phyloP scores from a whole-genome alignment of 2,888 invertebrate species.

The Hypsopygia costalis region DNA sequence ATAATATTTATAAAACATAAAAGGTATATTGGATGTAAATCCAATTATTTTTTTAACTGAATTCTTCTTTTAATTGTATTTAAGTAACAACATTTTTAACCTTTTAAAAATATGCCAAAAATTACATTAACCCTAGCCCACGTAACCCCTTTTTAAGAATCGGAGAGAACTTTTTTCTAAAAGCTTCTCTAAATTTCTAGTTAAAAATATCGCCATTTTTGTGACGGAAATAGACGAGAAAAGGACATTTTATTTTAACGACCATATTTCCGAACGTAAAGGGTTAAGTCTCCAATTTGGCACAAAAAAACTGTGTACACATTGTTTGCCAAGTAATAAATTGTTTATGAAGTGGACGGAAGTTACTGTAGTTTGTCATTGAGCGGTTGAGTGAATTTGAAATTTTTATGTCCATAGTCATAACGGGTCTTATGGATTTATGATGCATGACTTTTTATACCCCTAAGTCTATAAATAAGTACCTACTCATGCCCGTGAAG shows the following conservation, averaged over 20 bases:
- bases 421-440: not conserved
- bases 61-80: not conserved
- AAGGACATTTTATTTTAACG: too few species aligned
- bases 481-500: too few species aligned
- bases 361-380: not conserved
- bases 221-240: too few species aligned
- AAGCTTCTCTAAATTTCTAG: too few species aligned
- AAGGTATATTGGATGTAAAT: not conserved
- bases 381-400: slow-evolving; percentile 1
- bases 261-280: too few species aligned
- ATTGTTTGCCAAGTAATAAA: slow-evolving; percentile 6
- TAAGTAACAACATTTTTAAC: not conserved
- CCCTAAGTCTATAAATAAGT: too few species aligned
- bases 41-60: slow-evolving; percentile 1
- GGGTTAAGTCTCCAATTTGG: too few species aligned
- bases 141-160: too few species aligned
- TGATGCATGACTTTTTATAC: not conserved
- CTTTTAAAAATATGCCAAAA: not conserved
- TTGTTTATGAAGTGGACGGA: slow-evolving; percentile 4
- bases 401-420: not conserved
- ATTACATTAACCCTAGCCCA: too few species aligned
- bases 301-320: too few species aligned
- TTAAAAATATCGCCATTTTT: too few species aligned
- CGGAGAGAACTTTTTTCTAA: too few species aligned
- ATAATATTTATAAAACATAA: not conserved